A percentile compares a stretch with the other conserved stretches of the same genome.
phyloP scores from a whole-genome alignment of 2,888 invertebrate genomes.

The Apamea crenata region DNA sequence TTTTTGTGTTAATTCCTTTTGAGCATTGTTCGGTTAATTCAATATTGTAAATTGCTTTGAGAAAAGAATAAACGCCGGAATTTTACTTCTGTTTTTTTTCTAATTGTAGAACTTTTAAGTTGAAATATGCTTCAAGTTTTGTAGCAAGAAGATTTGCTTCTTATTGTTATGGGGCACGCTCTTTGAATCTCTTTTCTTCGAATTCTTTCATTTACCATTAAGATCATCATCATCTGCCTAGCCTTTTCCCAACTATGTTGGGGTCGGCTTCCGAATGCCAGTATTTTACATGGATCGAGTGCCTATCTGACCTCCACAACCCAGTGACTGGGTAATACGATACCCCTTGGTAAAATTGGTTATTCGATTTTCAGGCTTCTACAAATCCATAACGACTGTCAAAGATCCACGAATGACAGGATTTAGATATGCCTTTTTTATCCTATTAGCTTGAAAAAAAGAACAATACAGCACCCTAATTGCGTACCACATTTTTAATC shows the following conservation, averaged over 20 bases:
- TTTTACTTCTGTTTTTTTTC: not conserved
- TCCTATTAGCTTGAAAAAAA: not conserved
- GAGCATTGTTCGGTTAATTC: slow-evolving; percentile 14
- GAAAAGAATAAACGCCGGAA: not conserved
- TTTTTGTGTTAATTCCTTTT: slow-evolving; percentile 43
- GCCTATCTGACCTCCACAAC: too few relatives aligned
- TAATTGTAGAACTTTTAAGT: not conserved
- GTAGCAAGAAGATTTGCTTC: not conserved
- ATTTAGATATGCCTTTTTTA: not conserved
- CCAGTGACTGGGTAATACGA: too few relatives aligned
- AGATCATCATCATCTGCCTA: too few relatives aligned
- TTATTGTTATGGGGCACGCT: not conserved
- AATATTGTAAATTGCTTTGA: slow-evolving; percentile 19
- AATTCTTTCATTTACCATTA: not conserved
- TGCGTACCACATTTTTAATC: not conserved
- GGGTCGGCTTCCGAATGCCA: too few relatives aligned
- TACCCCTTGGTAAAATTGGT: too few relatives aligned
- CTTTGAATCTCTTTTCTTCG: too few relatives aligned
- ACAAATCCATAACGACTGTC: too few relatives aligned
- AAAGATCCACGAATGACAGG: too few relatives aligned
- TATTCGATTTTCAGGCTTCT: too few relatives aligned
- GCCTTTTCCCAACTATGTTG: too few relatives aligned
- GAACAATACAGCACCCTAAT: not conserved
- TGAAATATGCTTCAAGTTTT: not conserved
- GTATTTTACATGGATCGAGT: too few relatives aligned